Percentiles rank a stretch among this genome's conserved stretches.
Evolutionary conservation across 2,888 invertebrate genomes (phyloP).

Genomic region (Sarcophaga carnaria): DNA sequence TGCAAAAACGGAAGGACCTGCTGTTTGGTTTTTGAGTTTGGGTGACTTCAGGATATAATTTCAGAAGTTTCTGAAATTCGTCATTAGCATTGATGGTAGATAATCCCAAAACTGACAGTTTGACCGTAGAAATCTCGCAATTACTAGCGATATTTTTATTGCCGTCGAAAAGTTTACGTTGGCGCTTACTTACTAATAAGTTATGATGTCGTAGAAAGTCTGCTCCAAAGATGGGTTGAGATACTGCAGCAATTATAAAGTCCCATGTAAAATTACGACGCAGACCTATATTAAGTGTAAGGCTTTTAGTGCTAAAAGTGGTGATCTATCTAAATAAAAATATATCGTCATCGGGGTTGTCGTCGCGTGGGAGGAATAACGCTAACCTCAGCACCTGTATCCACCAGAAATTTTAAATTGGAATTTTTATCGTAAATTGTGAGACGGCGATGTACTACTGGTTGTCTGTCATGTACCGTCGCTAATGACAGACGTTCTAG

Average conservation of each 20-base stretch:
- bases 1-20: slow-evolving; percentile 38
- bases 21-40: slow-evolving; percentile 14
- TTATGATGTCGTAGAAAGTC: slow-evolving; percentile 55
- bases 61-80: too few relatives aligned
- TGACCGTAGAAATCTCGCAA: too few relatives aligned
- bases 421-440: too few relatives aligned
- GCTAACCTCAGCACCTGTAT: slow-evolving; percentile 7
- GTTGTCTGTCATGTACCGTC: too few relatives aligned
- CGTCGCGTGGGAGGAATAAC: slow-evolving; percentile 44
- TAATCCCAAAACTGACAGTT: too few relatives aligned
- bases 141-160: slow-evolving; percentile 15
- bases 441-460: too few relatives aligned
- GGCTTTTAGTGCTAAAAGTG: slow-evolving; percentile 34
- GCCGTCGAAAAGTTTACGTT: slow-evolving; percentile 50
- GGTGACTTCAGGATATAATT: too few relatives aligned
- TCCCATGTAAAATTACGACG: background rate
- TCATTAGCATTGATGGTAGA: too few relatives aligned
- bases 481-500: too few relatives aligned
- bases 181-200: slow-evolving; percentile 7
- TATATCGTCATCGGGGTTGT: slow-evolving; percentile 34
- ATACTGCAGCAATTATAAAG: slow-evolving; percentile 56
- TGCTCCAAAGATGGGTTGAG: slow-evolving; percentile 55
- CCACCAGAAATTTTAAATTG: too few relatives aligned
- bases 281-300: slow-evolving; percentile 48
- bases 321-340: slow-evolving; percentile 21